Conservation (phyloP, 2,888 invertebrate species). For the Phlogophora meticulosa region DNA sequence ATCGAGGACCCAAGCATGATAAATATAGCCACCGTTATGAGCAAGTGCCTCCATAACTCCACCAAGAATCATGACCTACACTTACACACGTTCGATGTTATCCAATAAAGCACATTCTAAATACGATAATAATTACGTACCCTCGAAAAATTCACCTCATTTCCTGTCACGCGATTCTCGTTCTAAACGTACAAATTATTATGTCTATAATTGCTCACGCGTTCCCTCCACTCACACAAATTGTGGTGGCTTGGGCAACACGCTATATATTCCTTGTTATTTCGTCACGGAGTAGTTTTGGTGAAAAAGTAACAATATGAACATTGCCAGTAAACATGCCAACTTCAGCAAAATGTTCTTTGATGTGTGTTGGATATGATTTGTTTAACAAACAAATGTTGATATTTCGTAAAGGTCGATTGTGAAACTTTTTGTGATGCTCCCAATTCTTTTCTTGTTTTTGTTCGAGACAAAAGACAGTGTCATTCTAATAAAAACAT, state of each 20-base stretch:
- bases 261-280: constrained; percentile 58
- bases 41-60: constrained; percentile 4
- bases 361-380: constrained; percentile 57
- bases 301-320: constrained; percentile 60
- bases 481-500: constrained; percentile 21
- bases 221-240: constrained; percentile 53
- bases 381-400: constrained; percentile 50
- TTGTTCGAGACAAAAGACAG: background rate
- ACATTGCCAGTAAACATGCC: constrained; percentile 64
- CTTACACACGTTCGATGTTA: constrained; percentile 47
- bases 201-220: constrained; percentile 60
- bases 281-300: constrained; percentile 57
- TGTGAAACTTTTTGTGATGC: constrained; percentile 32
- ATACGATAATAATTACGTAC: constrained; percentile 57
- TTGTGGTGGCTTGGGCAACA: constrained; percentile 45
- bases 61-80: constrained; percentile 36
- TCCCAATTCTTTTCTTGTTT: constrained; percentile 6
- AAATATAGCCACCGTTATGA: constrained; percentile 12
- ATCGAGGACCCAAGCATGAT: background rate
- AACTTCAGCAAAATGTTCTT: constrained; percentile 48
- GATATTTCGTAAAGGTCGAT: constrained; percentile 42
- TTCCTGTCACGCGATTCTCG: constrained; percentile 58
- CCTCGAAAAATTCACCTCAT: constrained; percentile 58
- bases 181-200: constrained; percentile 57
- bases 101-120: constrained; percentile 60